Conservation (phyloP, 1,140 invertebrate genomes). For the Drosophila santomea region DNA sequence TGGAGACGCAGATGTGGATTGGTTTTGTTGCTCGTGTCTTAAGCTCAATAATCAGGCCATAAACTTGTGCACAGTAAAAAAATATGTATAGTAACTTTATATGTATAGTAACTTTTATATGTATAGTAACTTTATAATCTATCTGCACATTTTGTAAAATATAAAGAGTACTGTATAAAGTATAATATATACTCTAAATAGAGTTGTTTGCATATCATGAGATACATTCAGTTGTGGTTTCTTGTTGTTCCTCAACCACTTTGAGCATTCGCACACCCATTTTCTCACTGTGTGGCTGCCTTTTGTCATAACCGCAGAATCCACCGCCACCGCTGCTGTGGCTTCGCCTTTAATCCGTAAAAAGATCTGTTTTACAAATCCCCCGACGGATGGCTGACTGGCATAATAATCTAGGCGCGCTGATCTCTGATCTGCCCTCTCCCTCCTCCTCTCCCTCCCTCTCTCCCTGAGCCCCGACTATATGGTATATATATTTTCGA, state of each 20-base stretch:
- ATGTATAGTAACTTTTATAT: too few relatives aligned
- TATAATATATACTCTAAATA: too few relatives aligned
- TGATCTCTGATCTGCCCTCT: slow-evolving; percentile 62
- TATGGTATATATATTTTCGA: slow-evolving; percentile 16
- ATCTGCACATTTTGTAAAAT: too few relatives aligned
- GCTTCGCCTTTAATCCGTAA: slow-evolving; percentile 76
- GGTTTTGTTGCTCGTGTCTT: slow-evolving; percentile 36
- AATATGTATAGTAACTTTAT: neutral
- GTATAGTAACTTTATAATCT: too few relatives aligned
- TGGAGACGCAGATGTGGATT: slow-evolving; percentile 27
- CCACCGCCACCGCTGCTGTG: slow-evolving; percentile 39
- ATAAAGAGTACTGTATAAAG: too few relatives aligned
- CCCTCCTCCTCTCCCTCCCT: neutral
- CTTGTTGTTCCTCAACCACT: neutral
- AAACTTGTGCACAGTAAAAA: slow-evolving; percentile 27
- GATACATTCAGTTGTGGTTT: too few relatives aligned
- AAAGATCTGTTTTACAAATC: slow-evolving; percentile 79
- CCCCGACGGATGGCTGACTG: slow-evolving; percentile 46
- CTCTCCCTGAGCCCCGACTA: neutral
- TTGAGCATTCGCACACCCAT: neutral
- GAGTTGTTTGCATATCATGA: too few relatives aligned
- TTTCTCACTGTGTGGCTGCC: slow-evolving; percentile 17
- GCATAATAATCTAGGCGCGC: slow-evolving; percentile 73
- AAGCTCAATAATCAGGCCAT: slow-evolving; percentile 47
- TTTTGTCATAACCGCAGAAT: slow-evolving; percentile 55